Evolutionary conservation across 2,113 vertebrate species (phyloP).

Genomic region (Desmodus rotundus): DNA sequence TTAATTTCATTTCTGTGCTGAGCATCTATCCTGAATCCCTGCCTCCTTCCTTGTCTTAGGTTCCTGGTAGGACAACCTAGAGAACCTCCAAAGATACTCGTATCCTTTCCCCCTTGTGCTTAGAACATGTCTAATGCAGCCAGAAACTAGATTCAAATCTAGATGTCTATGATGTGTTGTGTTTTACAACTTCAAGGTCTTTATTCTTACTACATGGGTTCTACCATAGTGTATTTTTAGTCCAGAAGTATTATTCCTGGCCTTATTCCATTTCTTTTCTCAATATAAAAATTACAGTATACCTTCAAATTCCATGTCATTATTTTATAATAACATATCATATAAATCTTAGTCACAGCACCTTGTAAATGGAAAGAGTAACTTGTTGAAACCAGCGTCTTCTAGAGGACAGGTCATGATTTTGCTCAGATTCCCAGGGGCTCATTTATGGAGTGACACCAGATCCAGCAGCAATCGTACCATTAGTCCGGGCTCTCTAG

Average conservation of each 20-base stretch:
- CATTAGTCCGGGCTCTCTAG: neutral
- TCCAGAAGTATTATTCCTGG: neutral
- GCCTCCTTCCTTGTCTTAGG: neutral
- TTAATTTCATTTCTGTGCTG: neutral
- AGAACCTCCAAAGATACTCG: neutral
- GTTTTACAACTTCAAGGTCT: neutral
- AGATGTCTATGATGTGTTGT: too few species aligned
- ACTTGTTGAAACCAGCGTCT: neutral
- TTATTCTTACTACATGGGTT: neutral
- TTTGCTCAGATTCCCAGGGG: neutral
- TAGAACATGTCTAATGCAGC: neutral
- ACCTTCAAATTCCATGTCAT: neutral
- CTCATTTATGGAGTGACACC: neutral
- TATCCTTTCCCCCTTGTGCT: neutral
- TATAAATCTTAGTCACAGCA: neutral
- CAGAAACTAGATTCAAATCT: neutral
- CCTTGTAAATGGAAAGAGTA: neutral
- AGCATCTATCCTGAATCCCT: neutral
- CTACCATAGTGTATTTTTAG: neutral
- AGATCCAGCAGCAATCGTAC: neutral
- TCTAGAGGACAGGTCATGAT: neutral
- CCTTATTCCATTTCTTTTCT: neutral
- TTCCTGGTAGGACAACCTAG: neutral
- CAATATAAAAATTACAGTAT: neutral
- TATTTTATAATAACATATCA: neutral